A percentile compares a stretch with the other conserved stretches of the same genome.
phyloP scores from a whole-genome alignment of 1,140 invertebrate genomes.

The Apis mellifera region Amel_HAv3.1 CM009933.2:2791501-2792000 shows the following conservation, averaged over 20 bases:
- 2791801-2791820: background rate
- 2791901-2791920: background rate
- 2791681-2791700: slow-evolving; percentile 66
- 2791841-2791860: too few species aligned
- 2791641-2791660: slow-evolving; percentile 17
- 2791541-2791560: background rate
- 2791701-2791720: slow-evolving; percentile 60
- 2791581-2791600: slow-evolving; percentile 40
- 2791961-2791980: background rate
- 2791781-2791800: slow-evolving; percentile 2
- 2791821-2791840: background rate
- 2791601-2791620: slow-evolving; percentile 8
- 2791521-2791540: background rate
- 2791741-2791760: slow-evolving; percentile 46
- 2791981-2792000: background rate
- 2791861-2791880: too few species aligned
- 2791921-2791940: background rate
- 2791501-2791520: background rate
- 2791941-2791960: background rate
- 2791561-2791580: background rate
- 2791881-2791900: background rate
- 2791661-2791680: slow-evolving; percentile 5
- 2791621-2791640: background rate
- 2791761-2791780: slow-evolving; percentile 34
- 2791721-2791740: slow-evolving; percentile 62